phyloP scores from a whole-genome alignment of 2,888 invertebrate species.

The Perithous albicinctus region DNA sequence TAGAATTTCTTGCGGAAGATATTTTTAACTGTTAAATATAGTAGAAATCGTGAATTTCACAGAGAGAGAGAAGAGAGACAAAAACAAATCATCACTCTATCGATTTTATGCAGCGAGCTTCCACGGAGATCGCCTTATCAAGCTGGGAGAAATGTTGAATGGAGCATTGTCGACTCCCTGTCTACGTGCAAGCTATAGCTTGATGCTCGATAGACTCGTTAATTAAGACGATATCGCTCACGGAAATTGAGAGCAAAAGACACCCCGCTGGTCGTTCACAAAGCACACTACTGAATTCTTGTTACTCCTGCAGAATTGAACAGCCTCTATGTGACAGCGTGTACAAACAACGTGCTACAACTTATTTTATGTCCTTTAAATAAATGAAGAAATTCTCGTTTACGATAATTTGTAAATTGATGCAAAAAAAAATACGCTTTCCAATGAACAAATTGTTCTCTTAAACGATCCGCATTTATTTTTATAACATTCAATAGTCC shows the following conservation, averaged over 20 bases:
- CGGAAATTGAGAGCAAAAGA: slow-evolving; percentile 50
- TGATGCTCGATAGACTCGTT: slow-evolving; percentile 52
- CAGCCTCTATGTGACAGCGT: neutral
- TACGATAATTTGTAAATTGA: neutral
- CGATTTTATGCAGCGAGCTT: slow-evolving; percentile 5
- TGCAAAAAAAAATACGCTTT: neutral
- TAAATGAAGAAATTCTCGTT: neutral
- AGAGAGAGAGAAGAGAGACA: neutral
- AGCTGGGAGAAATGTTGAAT: slow-evolving; percentile 25
- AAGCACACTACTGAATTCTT: slow-evolving; percentile 40
- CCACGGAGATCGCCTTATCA: slow-evolving; percentile 4
- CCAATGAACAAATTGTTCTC: neutral
- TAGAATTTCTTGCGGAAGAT: no score
- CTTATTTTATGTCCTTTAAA: neutral
- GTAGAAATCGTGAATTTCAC: neutral
- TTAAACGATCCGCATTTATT: neutral
- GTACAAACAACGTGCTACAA: neutral
- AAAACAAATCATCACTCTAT: slow-evolving; percentile 22
- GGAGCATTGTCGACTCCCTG: slow-evolving; percentile 25
- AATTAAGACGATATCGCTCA: slow-evolving; percentile 58
- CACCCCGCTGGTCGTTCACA: slow-evolving; percentile 35
- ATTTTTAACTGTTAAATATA: no score
- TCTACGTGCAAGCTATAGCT: neutral
- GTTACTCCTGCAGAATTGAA: slow-evolving; percentile 33
- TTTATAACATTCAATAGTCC: no score